Base-by-base conservation (phyloP, 2,888 invertebrate genomes). In the Thymelicus sylvestris region DNA sequence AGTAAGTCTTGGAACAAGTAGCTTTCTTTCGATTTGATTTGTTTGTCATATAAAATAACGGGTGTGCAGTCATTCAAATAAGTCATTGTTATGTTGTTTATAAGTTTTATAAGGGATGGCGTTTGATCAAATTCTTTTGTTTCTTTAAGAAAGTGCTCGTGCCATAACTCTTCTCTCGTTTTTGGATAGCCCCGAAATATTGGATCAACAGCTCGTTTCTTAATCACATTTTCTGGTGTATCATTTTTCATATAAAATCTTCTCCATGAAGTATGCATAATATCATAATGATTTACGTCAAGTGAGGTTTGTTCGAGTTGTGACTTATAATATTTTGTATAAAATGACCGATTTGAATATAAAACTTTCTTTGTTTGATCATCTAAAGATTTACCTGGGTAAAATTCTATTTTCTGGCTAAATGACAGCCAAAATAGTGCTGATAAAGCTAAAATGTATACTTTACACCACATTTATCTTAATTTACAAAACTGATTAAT, bases 21-120 rank as follows among this genome's bases (percentile, higher is more conserved):
- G 63, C 90, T 94, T 65, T 96, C 95, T 50, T 91, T 91, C 5
- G 90, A 86, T 81, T 95, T 95, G 0, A 95, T 94, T 80, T 89
- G 90, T 71, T 80, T 89, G 73, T 97, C 96, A 76, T 96, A 96
- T n/a, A 96, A 92, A 73, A 96, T 93, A 2, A 95, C 92, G 1
- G 96, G 95, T 0, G 95, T 95, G 78, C 97, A 97, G 71, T 95
- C 95, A n/a, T 85, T 87, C 39, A 96, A 83, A 85, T 96, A 95
- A 8, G 94, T 92, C 0, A 87, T 63, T 0, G 95, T 95, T 50
- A 97, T 91, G 79, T 95, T 95, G 73, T 94, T 94, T 6, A 97
- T 80, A 13, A 97, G 88, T 62, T 88, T 88, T 1, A 96, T 94
- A 10, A 97, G 86, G 0, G 96, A 96, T n/a, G 91, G 84, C 0